A percentile compares a stretch with the other conserved stretches of the same genome.
phyloP scores from a whole-genome alignment of 2,888 invertebrate genomes.

The Pheosia tremula region DNA sequence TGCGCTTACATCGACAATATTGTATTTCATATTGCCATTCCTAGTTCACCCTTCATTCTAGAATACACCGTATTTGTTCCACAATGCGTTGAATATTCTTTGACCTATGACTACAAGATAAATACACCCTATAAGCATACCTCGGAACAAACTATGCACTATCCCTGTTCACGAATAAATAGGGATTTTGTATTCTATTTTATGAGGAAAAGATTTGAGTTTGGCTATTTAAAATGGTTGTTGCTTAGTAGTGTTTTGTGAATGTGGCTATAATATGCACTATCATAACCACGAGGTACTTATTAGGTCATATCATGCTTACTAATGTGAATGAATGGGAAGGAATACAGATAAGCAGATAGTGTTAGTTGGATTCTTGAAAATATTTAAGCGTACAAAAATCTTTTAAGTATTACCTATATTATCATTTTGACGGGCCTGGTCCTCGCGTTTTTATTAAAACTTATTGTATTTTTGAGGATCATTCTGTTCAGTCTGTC shows the following conservation, averaged over 20 bases:
- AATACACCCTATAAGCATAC: conserved; percentile 52
- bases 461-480: too few species aligned
- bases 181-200: conserved; percentile 33
- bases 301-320: conserved; percentile 48
- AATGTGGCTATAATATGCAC: conserved; percentile 57
- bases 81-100: conserved; percentile 20
- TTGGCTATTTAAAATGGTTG: conserved; percentile 14
- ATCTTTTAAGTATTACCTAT: too few species aligned
- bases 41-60: conserved; percentile 27
- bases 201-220: conserved; percentile 17
- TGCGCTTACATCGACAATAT: conserved; percentile 82
- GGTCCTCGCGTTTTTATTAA: too few species aligned
- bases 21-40: conserved; percentile 66
- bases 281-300: conserved; percentile 60
- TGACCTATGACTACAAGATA: conserved; percentile 44
- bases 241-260: conserved; percentile 38
- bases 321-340: conserved; percentile 41
- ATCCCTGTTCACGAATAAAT: conserved; percentile 19
- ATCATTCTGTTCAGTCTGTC: too few species aligned
- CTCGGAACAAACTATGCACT: conserved; percentile 39
- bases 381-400: neutral
- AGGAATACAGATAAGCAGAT: conserved; percentile 17
- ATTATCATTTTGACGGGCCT: too few species aligned
- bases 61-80: conserved; percentile 22
- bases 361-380: neutral